Base-by-base conservation (phyloP, 2,113 vertebrate genomes). In the Sprattus sprattus region DNA sequence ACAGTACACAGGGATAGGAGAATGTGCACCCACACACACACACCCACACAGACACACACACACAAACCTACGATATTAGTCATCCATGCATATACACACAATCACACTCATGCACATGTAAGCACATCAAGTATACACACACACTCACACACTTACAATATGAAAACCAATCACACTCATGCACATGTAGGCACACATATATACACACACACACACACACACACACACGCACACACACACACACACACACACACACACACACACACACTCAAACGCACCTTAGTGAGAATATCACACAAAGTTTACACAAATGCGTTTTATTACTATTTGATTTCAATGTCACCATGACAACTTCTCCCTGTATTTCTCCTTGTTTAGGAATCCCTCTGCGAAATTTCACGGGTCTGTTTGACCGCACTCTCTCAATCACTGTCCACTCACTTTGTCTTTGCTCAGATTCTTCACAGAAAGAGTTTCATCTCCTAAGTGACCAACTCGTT, bases 281-380 rank as follows among this genome's bases (percentile, higher is more conserved):
- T 54, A 45, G 15, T 44, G 13, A n/a, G 6, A 25, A n/a, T 25
- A 64, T 64, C 60, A 75, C 67, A 75, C 67, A 75, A 75, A 75
- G 84, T 89, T 85, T 89, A 84, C 83, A 86, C 0, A 85, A 71
- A 81, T 10, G 45, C 4, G 60, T 64, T 88, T 85, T 88, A 84
- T 86, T 88, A 83, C 82, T 67, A 67, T 87, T 88, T 89, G 67
- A 89, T 85, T 44, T 39, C 13, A 45, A 22, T 18, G 32, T 83
- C 47, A 81, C 87, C 85, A 88, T 81, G 85, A 84, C 78, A 85
- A 88, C 83, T 28, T 7, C 75, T 78, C 54, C 20, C 64, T 83
- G 16, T 81, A 44, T n/a, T 46, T 45, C 83, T 81, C 85, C 85
- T 83, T 57, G 32, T 84, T 6, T 10, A 54, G n/a, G 22, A 83